Conservation (phyloP, 2,888 invertebrate genomes). For the Agonopterix heracliana region DNA sequence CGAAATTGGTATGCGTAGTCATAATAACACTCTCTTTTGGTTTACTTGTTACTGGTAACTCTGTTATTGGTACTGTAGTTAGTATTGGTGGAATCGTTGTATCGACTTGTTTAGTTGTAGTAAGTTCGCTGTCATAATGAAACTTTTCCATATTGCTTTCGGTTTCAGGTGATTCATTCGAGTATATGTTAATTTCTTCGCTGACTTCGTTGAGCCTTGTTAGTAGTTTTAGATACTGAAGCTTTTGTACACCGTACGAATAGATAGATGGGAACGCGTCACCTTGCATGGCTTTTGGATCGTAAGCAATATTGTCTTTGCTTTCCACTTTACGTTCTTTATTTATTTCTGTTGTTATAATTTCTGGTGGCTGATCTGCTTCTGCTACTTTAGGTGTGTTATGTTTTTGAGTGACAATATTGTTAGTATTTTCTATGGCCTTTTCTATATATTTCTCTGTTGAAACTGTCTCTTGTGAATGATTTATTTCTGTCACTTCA, state of each 20-base stretch:
- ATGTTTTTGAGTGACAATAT: constrained; percentile 3
- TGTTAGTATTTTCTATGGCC: constrained; percentile 9
- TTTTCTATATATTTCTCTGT: neutral
- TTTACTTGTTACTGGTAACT: constrained; percentile 26
- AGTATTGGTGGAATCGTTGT: constrained; percentile 17
- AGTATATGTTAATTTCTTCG: constrained; percentile 53
- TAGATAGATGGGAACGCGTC: constrained; percentile 59
- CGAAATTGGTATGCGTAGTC: constrained; percentile 32
- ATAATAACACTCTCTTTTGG: constrained; percentile 21
- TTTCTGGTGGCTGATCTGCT: constrained; percentile 32
- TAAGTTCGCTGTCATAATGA: constrained; percentile 46
- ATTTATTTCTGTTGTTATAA: constrained; percentile 12
- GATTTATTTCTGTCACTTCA: constrained; percentile 15
- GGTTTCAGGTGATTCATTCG: constrained; percentile 45
- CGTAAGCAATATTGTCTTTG: constrained; percentile 44
- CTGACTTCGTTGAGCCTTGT: constrained; percentile 52
- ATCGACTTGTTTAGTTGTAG: constrained; percentile 13
- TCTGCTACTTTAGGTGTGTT: constrained; percentile 17
- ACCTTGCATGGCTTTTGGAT: constrained; percentile 60
- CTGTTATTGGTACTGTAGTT: constrained; percentile 19
- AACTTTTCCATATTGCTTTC: constrained; percentile 42
- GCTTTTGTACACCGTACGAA: constrained; percentile 61
- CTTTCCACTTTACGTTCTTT: constrained; percentile 10
- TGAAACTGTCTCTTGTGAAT: constrained; percentile 1
- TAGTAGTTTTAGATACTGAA: constrained; percentile 55